Base-by-base conservation (phyloP, 2,888 invertebrate genomes). In the Acronicta leporina region DNA sequence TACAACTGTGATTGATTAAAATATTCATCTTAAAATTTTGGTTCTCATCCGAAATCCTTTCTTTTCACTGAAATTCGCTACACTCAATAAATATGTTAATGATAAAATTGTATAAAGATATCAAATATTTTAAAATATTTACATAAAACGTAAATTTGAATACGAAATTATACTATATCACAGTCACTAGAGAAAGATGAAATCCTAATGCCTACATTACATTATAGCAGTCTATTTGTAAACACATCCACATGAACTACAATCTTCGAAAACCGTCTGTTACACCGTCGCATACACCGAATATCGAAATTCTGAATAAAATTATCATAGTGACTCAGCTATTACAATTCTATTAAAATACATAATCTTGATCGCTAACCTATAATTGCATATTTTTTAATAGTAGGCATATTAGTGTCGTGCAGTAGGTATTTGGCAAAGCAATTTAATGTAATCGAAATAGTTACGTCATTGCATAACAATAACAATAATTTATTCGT, bases 131-230 rank as follows among this genome's bases (percentile, higher is more conserved):
- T 69, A 85, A 91, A 90, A 84, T 93, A 92, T 93, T 73, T 92
- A 92, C 91, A 92, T 65, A 91, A 85, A 89, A 90, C 85, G 80
- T 88, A 86, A 85, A 82, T 83, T 82, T 79, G 78, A 87, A 83
- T 85, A 86, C 80, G 84, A 92, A 93, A 92, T 92, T 92, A 93
- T 91, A 90, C 91, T 93, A 93, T 94, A 94, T 94, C 94, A 94
- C 94, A 94, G 94, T 92, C 88, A 87, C 94, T 94, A 94, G 90
- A 92, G 85, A 93, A 87, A 92, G 88, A 89, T 91, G 86, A 89
- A 90, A 88, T 86, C 81, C 85, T 87, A 86, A 82, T 78, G 76
- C 77, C 87, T 90, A 90, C 81, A 68, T 87, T 89, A 86, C 77
- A 75, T 87, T 82, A 87, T 84, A 84, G 88, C 92, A 93, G 91